phyloP scores from a whole-genome alignment of 1,140 invertebrate genomes.

The Philotrypesis tridentata region DNA sequence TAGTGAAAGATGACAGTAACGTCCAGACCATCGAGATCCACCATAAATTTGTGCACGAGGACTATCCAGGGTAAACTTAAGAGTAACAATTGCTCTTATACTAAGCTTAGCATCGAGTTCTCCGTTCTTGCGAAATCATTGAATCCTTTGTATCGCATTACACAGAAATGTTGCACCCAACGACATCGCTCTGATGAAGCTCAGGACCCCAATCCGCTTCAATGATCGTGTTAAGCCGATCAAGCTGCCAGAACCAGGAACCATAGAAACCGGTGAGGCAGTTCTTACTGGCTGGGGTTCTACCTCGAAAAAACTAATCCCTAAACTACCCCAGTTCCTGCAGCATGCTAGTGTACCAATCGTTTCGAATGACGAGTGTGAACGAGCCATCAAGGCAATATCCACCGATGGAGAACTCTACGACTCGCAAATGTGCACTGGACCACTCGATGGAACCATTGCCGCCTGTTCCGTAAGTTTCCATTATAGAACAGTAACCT shows the following conservation, averaged over 20 bases:
- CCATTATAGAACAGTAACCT: not conserved
- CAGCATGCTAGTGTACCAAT: slow-evolving; percentile 60
- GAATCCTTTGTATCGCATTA: not conserved
- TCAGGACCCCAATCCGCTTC: slow-evolving; percentile 73
- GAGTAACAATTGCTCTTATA: not conserved
- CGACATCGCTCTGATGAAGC: slow-evolving; percentile 79
- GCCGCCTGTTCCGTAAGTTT: slow-evolving; percentile 75
- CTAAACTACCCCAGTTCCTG: slow-evolving; percentile 52
- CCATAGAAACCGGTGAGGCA: slow-evolving; percentile 32
- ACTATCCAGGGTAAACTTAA: slow-evolving; percentile 69
- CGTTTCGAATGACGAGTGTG: slow-evolving; percentile 54
- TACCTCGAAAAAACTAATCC: slow-evolving; percentile 45
- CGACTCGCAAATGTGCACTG: slow-evolving; percentile 77
- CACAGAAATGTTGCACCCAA: slow-evolving; percentile 73
- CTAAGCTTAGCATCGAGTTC: not conserved
- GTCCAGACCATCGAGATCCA: slow-evolving; percentile 71
- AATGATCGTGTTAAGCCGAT: slow-evolving; percentile 74
- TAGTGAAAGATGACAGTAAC: slow-evolving; percentile 56
- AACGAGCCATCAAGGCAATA: slow-evolving; percentile 35
- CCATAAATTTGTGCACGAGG: slow-evolving; percentile 69
- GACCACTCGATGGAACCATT: slow-evolving; percentile 74
- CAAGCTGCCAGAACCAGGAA: slow-evolving; percentile 65
- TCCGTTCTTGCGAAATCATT: not conserved
- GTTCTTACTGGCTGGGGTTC: slow-evolving; percentile 75
- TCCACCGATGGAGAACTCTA: slow-evolving; percentile 57